Base-by-base conservation (phyloP, 2,888 invertebrate genomes). In the Phortica magna region DNA sequence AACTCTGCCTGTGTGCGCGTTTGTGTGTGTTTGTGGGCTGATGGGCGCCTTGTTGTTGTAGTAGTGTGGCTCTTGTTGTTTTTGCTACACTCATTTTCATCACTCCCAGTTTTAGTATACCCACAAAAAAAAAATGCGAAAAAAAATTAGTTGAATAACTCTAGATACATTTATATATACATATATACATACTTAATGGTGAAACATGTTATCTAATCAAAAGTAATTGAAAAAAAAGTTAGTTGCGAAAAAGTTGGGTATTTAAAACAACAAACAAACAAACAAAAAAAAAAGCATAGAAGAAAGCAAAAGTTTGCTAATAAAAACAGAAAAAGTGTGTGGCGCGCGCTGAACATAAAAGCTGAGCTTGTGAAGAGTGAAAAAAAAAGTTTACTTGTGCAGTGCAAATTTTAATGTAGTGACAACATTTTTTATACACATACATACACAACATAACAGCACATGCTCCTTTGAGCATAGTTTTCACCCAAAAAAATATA, bases 71-170 rank as follows among this genome's bases (percentile, higher is more conserved):
- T 64, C 59, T 67, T 19, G 55, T 79, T 79, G 75, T 70, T 68
- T 78, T 79, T 78, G 75, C 76, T 80, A 77, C 79, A 79, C 76
- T 73, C 72, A 53, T 61, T 74, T 67, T 57, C 73, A 76, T 68
- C 81, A 79, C 81, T 79, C 79, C 81, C 81, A 77, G 19, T 71
- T 80, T 67, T 80, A 80, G 84, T 80, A 83, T 83, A 85, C 83
- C 79, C 79, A 80, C 79, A 81, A 77, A 78, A 74, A 31, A 31
- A 75, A 43, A 61, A 17, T 42, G n/a, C 14, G 31, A 17, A 39
- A 42, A 48, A 73, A 59, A 57, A 31, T 55, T 22, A 73, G 41
- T 17, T 12, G 48, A 73, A 59, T n/a, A 61, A n/a, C 43, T 19
- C 43, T 42, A 2, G 1, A 43, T 65, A 64, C n/a, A 42, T 67